These are phyloP conservation scores for Cephalopachus bancanus DNA, from an alignment of 2,797 vertebrate genomes.

Conservation along the genomic window DNA sequence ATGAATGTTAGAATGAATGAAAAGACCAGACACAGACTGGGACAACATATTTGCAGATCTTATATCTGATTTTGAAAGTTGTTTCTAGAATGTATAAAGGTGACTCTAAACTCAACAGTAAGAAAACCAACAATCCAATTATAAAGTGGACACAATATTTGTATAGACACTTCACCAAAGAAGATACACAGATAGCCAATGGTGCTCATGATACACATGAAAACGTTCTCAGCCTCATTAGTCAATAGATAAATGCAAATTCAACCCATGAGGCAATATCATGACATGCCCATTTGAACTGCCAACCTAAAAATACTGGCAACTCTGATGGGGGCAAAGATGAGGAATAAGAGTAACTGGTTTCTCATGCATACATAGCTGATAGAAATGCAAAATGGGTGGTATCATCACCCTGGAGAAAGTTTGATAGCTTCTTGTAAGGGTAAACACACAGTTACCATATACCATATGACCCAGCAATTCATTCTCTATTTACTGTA, in stretches of 20 bases:
- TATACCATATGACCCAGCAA: background rate
- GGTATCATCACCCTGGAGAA: background rate
- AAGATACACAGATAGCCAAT: background rate
- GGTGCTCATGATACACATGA: background rate
- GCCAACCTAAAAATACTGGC: background rate
- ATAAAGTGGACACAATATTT: background rate
- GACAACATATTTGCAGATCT: background rate
- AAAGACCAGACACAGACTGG: background rate
- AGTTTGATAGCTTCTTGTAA: background rate
- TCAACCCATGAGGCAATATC: background rate
- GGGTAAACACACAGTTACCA: background rate
- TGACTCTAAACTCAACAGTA: background rate
- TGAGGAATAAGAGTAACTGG: background rate
- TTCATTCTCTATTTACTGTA: background rate
- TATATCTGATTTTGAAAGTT: background rate
- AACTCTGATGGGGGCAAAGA: background rate
- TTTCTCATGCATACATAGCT: background rate
- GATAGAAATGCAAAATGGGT: background rate
- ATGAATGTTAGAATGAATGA: background rate
- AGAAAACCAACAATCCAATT: background rate
- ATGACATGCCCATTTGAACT: background rate
- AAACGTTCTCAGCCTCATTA: background rate
- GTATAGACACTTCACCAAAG: background rate
- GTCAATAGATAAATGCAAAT: background rate
- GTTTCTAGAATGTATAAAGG: background rate